Evolutionary conservation across 2,888 invertebrate genomes (phyloP), one percentile per base, ranked within the genome.

Genomic region (Cenopis cana): DNA sequence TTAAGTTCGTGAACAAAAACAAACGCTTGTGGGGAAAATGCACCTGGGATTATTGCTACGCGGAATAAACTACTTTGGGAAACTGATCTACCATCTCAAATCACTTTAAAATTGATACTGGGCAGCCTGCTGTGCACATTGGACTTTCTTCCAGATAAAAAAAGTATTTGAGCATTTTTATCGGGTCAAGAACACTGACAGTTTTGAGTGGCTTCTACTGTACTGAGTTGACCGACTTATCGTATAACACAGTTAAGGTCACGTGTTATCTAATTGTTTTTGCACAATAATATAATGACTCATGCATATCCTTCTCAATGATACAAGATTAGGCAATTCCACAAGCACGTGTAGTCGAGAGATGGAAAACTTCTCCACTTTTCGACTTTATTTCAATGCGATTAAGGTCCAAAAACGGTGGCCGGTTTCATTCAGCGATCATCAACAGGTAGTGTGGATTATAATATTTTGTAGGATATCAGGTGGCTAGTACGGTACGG

Each of bases 161-260:
- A 61, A 36, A 50, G 18, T 36, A 52, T 62, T 50, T 5, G n/a
- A 14, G 10, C 50, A 33, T 36, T 62, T 29, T 64, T n/a, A 46
- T 61, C 52, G 33, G 36, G 33, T 64, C 50, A 64, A 54, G 52
- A 64, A 38, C 29, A 60, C 24, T 36, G 33, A 33, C 29, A 18
- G n/a, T 36, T 38, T 54, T 10, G 10, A n/a, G 14, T 36, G 18
- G 24, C 64, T 38, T 20, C 38, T 64, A 24, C n/a, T 64, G 20
- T 64, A 24, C n/a, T 64, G n/a, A n/a, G n/a, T n/a, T n/a, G 64
- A 54, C 52, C 52, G 18, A 18, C 14, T 64, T 38, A 52, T 38
- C 33, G n/a, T 52, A 64, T 64, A 4, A 14, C 62, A 18, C 29
- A 61, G 17, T 62, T 20, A 64, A 54, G 64, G 52, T 64, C 52